These are phyloP conservation scores for Chaunax sp. DNA, from an alignment of 2,797 vertebrate species.

Conservation along the genomic window DNA sequence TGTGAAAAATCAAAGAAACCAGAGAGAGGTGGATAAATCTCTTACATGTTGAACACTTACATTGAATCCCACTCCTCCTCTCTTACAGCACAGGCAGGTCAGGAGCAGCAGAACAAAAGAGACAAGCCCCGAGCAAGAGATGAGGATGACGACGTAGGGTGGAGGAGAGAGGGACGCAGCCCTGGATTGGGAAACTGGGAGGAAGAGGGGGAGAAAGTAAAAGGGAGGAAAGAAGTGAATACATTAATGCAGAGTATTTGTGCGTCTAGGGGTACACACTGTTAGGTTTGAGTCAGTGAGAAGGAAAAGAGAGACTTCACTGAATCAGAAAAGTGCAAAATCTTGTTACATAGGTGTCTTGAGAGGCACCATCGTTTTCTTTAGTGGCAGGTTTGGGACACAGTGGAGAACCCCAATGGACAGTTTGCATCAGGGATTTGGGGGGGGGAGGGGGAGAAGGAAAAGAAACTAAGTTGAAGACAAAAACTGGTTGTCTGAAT, in stretches of 20 bases:
- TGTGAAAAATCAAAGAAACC: conserved; percentile 42
- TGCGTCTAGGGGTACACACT: conserved; percentile 38
- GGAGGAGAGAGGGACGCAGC: conserved; percentile 87
- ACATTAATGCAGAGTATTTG: background rate
- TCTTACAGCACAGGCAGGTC: conserved; percentile 95
- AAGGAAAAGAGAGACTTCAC: conserved; percentile 58
- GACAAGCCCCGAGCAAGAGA: conserved; percentile 93
- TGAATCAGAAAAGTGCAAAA: conserved; percentile 65
- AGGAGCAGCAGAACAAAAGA: conserved; percentile 94
- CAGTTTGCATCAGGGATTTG: conserved; percentile 78
- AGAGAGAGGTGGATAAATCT: conserved; percentile 70
- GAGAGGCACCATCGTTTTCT: conserved; percentile 64
- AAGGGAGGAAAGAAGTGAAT: conserved; percentile 58
- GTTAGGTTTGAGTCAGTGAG: conserved; percentile 66
- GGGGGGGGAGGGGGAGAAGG: conserved; percentile 70
- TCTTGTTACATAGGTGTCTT: conserved; percentile 76
- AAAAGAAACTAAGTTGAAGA: conserved; percentile 77
- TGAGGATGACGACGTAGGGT: conserved; percentile 93
- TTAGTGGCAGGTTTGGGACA: conserved; percentile 74
- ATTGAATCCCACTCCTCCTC: conserved; percentile 93
- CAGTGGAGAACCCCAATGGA: conserved; percentile 80
- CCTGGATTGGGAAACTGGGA: conserved; percentile 85
- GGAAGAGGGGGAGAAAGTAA: conserved; percentile 49
- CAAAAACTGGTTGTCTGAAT: conserved; percentile 58
- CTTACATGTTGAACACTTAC: conserved; percentile 86